These are phyloP conservation scores for Cybosia mesomella DNA, from an alignment of 2,888 invertebrate genomes.

Conservation along the genomic window DNA sequence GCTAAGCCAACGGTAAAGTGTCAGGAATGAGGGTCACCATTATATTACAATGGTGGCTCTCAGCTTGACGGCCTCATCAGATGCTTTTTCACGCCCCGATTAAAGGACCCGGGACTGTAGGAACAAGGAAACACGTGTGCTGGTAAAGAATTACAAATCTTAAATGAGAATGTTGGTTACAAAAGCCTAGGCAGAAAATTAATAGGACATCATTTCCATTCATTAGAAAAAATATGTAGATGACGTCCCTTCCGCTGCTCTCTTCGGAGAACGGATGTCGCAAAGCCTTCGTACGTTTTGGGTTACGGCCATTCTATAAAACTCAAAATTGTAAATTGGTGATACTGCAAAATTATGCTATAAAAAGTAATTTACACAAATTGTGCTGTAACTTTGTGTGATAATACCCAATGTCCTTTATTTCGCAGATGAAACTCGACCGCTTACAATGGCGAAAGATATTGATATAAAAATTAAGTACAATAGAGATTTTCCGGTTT, in stretches of 20 bases:
- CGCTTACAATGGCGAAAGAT: neutral
- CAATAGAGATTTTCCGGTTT: conserved; percentile 16
- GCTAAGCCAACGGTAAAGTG: too few species aligned
- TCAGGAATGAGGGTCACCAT: too few species aligned
- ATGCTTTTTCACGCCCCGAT: too few species aligned
- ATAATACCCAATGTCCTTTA: neutral
- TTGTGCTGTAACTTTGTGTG: conserved; percentile 5
- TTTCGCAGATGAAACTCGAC: conserved; percentile 9
- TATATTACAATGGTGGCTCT: too few species aligned
- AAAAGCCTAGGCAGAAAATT: too few species aligned
- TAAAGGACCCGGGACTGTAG: too few species aligned
- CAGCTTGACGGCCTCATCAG: too few species aligned
- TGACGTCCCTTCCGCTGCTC: neutral
- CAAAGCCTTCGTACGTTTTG: neutral
- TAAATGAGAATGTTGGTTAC: too few species aligned
- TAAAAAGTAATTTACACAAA: conserved; percentile 10
- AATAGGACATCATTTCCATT: neutral
- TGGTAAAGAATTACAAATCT: too few species aligned
- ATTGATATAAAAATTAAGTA: conserved; percentile 10
- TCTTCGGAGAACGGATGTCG: neutral
- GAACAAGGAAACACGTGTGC: too few species aligned
- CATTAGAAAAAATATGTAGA: neutral
- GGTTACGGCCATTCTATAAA: neutral
- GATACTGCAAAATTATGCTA: neutral
- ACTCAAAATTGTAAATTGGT: neutral